These are phyloP conservation scores for Hylomyscus alleni DNA, from an alignment of 2,797 vertebrate species.

Conservation along the genomic window DNA sequence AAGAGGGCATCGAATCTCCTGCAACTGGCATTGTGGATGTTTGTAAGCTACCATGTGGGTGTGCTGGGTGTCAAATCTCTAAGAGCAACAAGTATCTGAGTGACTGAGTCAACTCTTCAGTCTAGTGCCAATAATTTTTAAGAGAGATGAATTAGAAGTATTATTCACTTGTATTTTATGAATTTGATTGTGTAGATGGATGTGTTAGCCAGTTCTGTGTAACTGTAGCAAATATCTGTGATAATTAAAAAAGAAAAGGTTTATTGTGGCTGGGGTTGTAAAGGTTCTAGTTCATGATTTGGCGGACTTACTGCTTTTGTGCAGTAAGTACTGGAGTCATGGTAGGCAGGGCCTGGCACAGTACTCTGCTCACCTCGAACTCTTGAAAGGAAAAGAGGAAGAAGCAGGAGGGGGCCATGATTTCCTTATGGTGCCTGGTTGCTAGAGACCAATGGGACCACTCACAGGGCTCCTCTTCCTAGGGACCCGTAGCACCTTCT, in stretches of 20 bases:
- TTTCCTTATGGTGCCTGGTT: not conserved
- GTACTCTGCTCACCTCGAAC: not conserved
- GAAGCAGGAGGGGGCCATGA: not conserved
- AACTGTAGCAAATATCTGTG: not conserved
- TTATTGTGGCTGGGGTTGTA: not conserved
- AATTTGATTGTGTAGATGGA: not conserved
- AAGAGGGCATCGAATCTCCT: not conserved
- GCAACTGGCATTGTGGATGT: no score
- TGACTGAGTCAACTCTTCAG: not conserved
- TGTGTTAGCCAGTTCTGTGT: not conserved
- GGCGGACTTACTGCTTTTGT: no score
- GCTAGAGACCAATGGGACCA: not conserved
- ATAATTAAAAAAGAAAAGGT: not conserved
- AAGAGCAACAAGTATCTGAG: not conserved
- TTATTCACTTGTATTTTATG: constrained; percentile 47
- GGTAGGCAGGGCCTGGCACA: not conserved
- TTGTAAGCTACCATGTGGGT: no score
- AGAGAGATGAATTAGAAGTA: constrained; percentile 49
- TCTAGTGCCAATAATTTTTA: not conserved
- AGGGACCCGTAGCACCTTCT: not conserved
- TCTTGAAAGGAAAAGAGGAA: not conserved
- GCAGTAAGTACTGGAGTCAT: no score
- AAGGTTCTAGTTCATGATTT: not conserved
- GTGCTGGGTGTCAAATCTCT: not conserved
- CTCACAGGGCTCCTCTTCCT: not conserved